Conservation (phyloP, 2,888 invertebrate genomes). For the Drosophila demipolita region DNA sequence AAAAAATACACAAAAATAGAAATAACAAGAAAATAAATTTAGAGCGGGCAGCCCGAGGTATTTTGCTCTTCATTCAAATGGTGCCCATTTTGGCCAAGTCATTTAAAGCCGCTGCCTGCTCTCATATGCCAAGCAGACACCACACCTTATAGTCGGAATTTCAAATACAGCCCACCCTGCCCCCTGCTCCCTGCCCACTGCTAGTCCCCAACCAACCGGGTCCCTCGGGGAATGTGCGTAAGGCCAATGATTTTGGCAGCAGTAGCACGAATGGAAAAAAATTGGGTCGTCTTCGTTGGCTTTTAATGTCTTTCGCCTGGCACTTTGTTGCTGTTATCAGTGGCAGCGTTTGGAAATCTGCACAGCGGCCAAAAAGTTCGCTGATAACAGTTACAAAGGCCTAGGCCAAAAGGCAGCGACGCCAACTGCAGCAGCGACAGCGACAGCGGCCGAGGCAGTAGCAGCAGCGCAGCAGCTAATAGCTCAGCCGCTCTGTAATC, state of each 20-base stretch:
- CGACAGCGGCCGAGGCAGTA: not conserved
- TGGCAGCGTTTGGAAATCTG: constrained; percentile 52
- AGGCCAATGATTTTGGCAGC: constrained; percentile 26
- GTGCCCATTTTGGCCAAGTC: constrained; percentile 48
- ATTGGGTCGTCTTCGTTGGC: constrained; percentile 67
- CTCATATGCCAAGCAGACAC: constrained; percentile 23
- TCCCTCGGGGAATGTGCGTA: constrained; percentile 30
- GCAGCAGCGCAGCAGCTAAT: constrained; percentile 57
- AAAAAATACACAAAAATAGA: constrained; percentile 31
- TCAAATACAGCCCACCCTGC: constrained; percentile 27
- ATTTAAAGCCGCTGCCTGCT: constrained; percentile 52
- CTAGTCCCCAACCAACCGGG: not conserved
- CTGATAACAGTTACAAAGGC: constrained; percentile 63
- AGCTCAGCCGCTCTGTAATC: constrained; percentile 69
- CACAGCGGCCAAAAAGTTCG: constrained; percentile 39
- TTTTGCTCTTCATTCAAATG: constrained; percentile 68
- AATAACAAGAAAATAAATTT: constrained; percentile 13
- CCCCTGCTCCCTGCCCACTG: not conserved
- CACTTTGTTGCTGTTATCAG: constrained; percentile 71
- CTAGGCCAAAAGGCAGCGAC: constrained; percentile 25
- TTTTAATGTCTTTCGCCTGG: constrained; percentile 68
- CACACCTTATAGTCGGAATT: constrained; percentile 28
- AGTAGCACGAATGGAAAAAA: constrained; percentile 9
- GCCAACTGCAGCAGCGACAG: constrained; percentile 18
- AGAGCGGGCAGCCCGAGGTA: constrained; percentile 35